Evolutionary conservation across 2,113 vertebrate species (phyloP).

Genomic region (Microcebus jonahi): DNA sequence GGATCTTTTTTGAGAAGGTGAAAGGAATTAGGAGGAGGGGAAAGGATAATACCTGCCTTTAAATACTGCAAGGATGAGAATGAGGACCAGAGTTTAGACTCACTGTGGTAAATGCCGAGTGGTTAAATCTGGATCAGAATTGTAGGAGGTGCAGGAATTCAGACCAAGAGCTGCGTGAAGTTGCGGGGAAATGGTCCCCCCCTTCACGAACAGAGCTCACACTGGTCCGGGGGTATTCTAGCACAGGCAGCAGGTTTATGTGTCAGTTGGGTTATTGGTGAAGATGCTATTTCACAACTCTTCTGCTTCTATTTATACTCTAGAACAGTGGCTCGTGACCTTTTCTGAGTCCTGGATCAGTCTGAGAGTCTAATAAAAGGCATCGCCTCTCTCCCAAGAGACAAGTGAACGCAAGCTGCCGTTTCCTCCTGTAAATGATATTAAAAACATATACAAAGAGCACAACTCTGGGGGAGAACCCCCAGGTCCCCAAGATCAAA

Average conservation of each 20-base stretch:
- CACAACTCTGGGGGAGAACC: neutral
- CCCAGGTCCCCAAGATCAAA: neutral
- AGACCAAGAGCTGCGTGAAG: neutral
- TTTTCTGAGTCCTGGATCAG: constrained; percentile 42
- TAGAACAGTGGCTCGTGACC: neutral
- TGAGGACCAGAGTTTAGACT: neutral
- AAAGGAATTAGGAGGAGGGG: neutral
- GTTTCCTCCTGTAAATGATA: neutral
- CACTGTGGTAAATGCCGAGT: neutral
- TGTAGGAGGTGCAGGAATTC: neutral
- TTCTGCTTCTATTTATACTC: constrained; percentile 41
- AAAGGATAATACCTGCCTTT: neutral
- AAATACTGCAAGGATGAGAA: neutral
- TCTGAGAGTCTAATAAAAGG: constrained; percentile 16
- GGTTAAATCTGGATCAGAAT: neutral
- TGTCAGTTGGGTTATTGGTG: neutral
- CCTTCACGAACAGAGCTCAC: neutral
- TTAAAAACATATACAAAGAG: neutral
- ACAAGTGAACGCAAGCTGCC: neutral
- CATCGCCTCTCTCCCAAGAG: neutral
- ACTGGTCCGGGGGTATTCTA: neutral
- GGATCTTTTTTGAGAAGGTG: neutral
- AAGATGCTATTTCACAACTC: neutral
- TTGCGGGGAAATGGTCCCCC: neutral
- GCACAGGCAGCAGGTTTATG: neutral